A percentile compares a stretch with the other conserved stretches of the same genome.
These are phyloP conservation scores for Stictonetta naevosa DNA, from an alignment of 2,113 vertebrate genomes.

Conservation along the genomic window DNA sequence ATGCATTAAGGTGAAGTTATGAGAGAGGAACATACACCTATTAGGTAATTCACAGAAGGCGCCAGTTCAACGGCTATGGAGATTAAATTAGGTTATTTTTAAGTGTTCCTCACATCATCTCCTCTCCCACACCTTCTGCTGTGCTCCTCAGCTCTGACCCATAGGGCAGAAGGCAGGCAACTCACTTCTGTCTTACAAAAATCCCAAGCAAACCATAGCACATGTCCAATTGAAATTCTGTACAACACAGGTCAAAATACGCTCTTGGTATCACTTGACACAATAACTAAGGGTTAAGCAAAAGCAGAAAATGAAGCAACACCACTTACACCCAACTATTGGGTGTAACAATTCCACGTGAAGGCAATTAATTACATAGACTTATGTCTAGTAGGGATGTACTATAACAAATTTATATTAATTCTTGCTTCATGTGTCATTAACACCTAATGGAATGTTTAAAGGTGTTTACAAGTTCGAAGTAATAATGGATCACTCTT, in stretches of 20 bases:
- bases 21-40: neutral
- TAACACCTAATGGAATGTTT: conserved; percentile 48
- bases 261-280: neutral
- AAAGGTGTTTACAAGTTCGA: conserved; percentile 55
- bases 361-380: neutral
- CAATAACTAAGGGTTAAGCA: neutral
- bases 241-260: neutral
- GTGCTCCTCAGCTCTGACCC: neutral
- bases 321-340: neutral
- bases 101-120: neutral
- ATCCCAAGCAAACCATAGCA: neutral
- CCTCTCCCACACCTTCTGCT: neutral
- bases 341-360: neutral
- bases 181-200: neutral
- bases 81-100: neutral
- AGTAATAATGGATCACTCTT: conserved; percentile 46
- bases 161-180: neutral
- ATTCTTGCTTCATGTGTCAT: conserved; percentile 37
- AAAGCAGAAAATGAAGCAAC: neutral
- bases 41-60: neutral
- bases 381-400: too few relatives aligned
- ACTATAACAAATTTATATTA: neutral
- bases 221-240: neutral
- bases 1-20: neutral
- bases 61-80: neutral